Conservation (phyloP, 2,113 vertebrate genomes). For the Pteruthius melanotis region DNA sequence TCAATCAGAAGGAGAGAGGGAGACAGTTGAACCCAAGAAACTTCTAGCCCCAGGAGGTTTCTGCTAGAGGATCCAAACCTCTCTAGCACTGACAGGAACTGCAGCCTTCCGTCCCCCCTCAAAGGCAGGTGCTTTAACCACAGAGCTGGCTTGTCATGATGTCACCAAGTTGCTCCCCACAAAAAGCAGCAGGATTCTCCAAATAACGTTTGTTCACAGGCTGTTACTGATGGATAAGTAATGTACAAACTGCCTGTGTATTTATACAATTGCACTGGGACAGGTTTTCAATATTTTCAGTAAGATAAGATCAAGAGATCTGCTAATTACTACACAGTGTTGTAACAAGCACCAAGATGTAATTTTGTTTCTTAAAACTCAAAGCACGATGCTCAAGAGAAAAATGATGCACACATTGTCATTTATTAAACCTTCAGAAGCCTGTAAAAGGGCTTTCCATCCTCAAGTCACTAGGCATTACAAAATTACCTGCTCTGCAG, state of each 20-base stretch:
- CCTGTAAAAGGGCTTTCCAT: neutral
- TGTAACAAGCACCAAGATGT: neutral
- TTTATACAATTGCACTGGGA: neutral
- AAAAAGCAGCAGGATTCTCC: neutral
- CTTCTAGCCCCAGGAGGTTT: neutral
- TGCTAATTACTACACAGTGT: neutral
- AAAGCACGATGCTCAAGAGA: neutral
- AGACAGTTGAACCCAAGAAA: neutral
- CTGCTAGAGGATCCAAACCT: neutral
- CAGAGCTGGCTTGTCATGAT: neutral
- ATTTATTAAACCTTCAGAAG: neutral
- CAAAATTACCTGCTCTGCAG: neutral
- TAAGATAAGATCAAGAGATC: neutral
- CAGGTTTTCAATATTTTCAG: neutral
- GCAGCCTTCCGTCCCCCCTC: neutral
- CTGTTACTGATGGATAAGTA: neutral
- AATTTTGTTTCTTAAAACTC: neutral
- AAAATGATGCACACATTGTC: neutral
- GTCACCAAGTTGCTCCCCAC: neutral
- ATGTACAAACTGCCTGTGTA: neutral
- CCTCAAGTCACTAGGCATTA: neutral
- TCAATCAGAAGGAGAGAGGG: fast-evolving
- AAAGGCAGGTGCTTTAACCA: neutral
- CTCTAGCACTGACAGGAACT: neutral
- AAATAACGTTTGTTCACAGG: neutral